Percentiles rank a stretch among this genome's conserved stretches.
phyloP scores from a whole-genome alignment of 1,140 invertebrate genomes.

The Drosophila saltans region DNA sequence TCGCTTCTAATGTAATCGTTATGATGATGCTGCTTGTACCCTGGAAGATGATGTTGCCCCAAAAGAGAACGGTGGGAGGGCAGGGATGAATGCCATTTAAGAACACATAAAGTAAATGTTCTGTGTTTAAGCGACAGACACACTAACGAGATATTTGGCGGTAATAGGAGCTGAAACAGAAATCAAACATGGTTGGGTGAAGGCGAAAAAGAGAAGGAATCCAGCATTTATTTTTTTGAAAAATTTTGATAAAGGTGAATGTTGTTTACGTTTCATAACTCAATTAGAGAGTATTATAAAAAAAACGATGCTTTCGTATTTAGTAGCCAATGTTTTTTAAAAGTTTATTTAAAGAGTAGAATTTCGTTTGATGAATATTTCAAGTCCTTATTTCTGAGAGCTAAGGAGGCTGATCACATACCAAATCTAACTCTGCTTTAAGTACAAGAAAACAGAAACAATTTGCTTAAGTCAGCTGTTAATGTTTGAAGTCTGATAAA shows the following conservation, averaged over 20 bases:
- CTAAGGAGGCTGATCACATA: too few relatives aligned
- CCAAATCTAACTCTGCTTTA: too few relatives aligned
- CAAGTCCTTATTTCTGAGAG: too few relatives aligned
- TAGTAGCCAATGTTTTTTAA: too few relatives aligned
- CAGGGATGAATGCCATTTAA: conserved; percentile 58
- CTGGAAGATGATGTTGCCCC: conserved; percentile 9
- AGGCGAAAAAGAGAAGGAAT: not conserved
- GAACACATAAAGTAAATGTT: conserved; percentile 74
- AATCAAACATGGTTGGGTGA: not conserved
- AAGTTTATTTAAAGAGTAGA: too few relatives aligned
- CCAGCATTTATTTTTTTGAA: not conserved
- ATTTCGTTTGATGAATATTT: too few relatives aligned
- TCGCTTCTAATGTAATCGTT: conserved; percentile 75
- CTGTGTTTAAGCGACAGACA: conserved; percentile 64
- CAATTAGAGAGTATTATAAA: not conserved
- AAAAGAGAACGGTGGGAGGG: not conserved
- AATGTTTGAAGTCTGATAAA: too few relatives aligned
- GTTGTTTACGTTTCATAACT: not conserved
- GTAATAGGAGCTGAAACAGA: not conserved
- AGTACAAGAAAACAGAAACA: too few relatives aligned
- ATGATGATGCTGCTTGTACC: conserved; percentile 40
- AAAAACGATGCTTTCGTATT: too few relatives aligned
- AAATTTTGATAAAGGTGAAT: not conserved
- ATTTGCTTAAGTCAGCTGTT: too few relatives aligned
- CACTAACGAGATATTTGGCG: conserved; percentile 56